Percentiles rank a stretch among this genome's conserved stretches.
Evolutionary conservation across 92 coral and sea anemone genomes (phyloP).

Genomic region (Paragorgia papillata): DNA sequence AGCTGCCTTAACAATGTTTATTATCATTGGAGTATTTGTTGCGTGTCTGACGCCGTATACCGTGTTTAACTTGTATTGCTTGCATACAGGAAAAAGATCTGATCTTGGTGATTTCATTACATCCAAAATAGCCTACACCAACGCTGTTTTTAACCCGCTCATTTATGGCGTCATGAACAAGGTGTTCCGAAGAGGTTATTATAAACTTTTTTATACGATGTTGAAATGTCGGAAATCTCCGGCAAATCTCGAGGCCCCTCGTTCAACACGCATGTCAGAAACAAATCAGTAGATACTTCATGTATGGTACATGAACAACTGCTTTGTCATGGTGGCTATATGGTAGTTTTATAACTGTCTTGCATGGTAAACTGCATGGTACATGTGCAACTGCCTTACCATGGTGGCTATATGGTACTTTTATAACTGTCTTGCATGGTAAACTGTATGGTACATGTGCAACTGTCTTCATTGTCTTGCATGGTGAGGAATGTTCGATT

Average conservation of each 20-base stretch:
- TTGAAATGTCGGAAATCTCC: slow-evolving; percentile 27
- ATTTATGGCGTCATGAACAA: slow-evolving; percentile 23
- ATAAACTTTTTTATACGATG: slow-evolving; percentile 8
- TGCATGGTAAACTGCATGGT: too few relatives aligned
- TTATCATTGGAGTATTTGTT: slow-evolving; percentile 4
- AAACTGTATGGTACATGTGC: too few relatives aligned
- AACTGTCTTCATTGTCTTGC: too few relatives aligned
- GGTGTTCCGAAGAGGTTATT: slow-evolving; percentile 11
- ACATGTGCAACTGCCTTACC: too few relatives aligned
- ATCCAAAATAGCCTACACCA: slow-evolving; percentile 18
- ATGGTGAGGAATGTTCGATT: too few relatives aligned
- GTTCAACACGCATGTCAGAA: too few relatives aligned
- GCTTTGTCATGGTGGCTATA: too few relatives aligned
- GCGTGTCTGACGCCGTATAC: slow-evolving; percentile 4
- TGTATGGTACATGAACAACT: too few relatives aligned
- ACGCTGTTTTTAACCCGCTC: slow-evolving; percentile 21
- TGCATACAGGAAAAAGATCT: slow-evolving; percentile 18
- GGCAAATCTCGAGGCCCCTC: neutral
- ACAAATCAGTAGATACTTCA: too few relatives aligned
- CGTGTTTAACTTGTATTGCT: slow-evolving; percentile 14
- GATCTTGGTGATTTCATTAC: slow-evolving; percentile 25
- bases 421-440: too few relatives aligned
- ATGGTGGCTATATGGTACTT: too few relatives aligned
- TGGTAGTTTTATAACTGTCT: too few relatives aligned
- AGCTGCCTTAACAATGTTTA: slow-evolving; percentile 19